Evolutionary conservation across 1,140 invertebrate genomes (phyloP).

Genomic region (Drosophila lacteicornis): DNA sequence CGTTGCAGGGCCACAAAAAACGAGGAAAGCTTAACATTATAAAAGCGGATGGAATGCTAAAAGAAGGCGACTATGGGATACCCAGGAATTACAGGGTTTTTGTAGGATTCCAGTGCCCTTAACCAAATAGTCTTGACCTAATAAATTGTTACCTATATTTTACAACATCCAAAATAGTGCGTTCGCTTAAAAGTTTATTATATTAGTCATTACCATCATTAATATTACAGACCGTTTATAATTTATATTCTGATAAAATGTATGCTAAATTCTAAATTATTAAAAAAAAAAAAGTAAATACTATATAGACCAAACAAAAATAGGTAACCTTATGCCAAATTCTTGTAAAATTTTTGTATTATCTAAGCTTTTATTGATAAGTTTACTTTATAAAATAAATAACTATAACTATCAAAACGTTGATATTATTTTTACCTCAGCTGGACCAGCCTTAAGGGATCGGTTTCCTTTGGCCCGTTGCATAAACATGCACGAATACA

Average conservation of each 20-base stretch:
- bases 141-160: not conserved
- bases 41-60: constrained; percentile 18
- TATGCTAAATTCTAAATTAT: no score
- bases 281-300: no score
- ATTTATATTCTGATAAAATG: no score
- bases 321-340: no score
- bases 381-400: not conserved
- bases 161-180: not conserved
- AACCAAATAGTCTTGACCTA: no score
- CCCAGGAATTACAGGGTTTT: not conserved
- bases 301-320: no score
- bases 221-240: no score
- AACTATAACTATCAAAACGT: not conserved
- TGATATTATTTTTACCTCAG: not conserved
- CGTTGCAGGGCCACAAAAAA: constrained; percentile 41
- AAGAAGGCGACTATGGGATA: not conserved
- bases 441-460: not conserved
- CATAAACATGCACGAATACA: constrained; percentile 2
- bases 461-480: not conserved
- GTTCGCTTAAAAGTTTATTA: no score
- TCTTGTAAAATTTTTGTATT: not conserved
- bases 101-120: no score
- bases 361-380: not conserved
- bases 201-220: no score
- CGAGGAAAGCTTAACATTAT: constrained; percentile 59